Conservation (phyloP, 2,113 vertebrate genomes). For the Poeciliopsis occidentalis region DNA sequence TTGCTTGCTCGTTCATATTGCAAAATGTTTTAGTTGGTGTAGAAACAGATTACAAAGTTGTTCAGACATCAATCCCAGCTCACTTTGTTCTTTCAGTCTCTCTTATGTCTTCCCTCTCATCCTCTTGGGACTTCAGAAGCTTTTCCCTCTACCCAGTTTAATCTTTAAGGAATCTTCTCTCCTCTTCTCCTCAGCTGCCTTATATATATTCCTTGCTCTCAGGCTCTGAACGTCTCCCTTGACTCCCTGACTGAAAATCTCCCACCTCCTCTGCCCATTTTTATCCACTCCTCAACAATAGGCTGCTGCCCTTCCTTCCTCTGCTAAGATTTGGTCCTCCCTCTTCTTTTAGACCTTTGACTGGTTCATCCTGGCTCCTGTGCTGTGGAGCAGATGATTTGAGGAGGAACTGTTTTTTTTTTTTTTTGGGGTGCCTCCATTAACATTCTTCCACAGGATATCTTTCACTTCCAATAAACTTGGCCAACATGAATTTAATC, state of each 20-base stretch:
- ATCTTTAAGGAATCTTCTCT: conserved; percentile 38
- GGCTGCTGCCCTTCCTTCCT: neutral
- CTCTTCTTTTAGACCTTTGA: conserved; percentile 16
- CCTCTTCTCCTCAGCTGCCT: conserved; percentile 13
- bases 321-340: conserved; percentile 11
- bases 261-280: neutral
- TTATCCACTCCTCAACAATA: conserved; percentile 8
- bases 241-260: conserved; percentile 9
- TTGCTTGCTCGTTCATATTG: neutral
- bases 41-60: neutral
- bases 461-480: conserved; percentile 67
- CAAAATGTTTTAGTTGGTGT: neutral
- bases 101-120: conserved; percentile 17
- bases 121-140: conserved; percentile 15
- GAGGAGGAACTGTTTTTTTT: conserved; percentile 29
- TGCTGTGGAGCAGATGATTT: conserved; percentile 42
- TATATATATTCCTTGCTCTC: conserved; percentile 24
- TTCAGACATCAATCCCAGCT: conserved; percentile 3
- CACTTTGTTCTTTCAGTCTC: conserved; percentile 7
- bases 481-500: conserved; percentile 57
- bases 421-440: conserved; percentile 36
- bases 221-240: conserved; percentile 2
- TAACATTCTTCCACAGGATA: conserved; percentile 74
- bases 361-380: conserved; percentile 25
- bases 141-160: conserved; percentile 28